Base-by-base conservation (phyloP, 2,888 invertebrate species). In the Sarcophaga rosellei region DNA sequence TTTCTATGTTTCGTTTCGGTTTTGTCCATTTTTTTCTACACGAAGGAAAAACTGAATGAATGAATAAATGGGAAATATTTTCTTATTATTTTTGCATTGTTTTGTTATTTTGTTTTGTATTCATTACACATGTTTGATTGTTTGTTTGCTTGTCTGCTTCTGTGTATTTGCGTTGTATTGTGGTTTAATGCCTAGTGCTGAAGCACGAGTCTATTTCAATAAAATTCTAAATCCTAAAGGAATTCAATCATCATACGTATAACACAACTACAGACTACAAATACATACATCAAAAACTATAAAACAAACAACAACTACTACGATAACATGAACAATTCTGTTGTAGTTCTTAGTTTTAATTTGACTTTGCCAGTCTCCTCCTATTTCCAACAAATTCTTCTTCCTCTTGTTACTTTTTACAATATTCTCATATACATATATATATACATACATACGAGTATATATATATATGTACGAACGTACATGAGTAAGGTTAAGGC, bases 181-280 rank as follows among this genome's bases (percentile, higher is more conserved):
- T 69, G 63, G 62, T 45, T 61, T 63, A 75, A 70, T 61, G 25
- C 17, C 69, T 63, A 69, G 75, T 62, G 44, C 62, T 62, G 63
- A 47, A 65, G 35, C 63, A 81, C n/a, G 57, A 76, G 45, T 81
- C 21, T 70, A 59, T 76, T 76, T 70, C 69, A 76, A 81, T 76
- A 75, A 81, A 81, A 75, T 20, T n/a, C 25, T 82, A 57, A 82
- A 82, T 76, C 81, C 81, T 76, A 47, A 25, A 76, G 81, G 81
- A 82, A 76, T 76, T 76, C 70, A 76, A 70, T 82, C 81, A 82
- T 76, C 81, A 68, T 68, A 35, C 35, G 35, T 35, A 73, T 79
- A 76, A 63, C 61, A 35, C 63, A 79, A 73, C 69, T 74, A 74
- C 15, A 61, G n/a, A 74, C 59, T 66, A 61, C 63, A 59, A 44